Evolutionary conservation across 1,140 invertebrate species (phyloP), one percentile per base, ranked within the genome.

Genomic region (Apis florea): DNA sequence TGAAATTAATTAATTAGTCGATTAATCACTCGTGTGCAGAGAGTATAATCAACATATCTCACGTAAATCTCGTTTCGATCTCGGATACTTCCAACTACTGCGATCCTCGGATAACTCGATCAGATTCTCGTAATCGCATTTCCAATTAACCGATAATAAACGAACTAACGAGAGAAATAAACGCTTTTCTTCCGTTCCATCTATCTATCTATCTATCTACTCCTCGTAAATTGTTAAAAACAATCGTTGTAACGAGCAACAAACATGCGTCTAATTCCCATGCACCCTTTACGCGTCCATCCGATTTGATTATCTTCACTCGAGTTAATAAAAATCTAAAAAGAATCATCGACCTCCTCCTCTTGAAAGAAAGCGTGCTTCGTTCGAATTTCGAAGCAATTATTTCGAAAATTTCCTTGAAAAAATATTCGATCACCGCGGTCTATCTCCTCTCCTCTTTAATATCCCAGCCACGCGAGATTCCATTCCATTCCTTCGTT

Each of bases 351-450:
- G 31, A 70, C 73, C 51, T 63, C 73, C 73, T n/a, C 69, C 5
- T 75, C 47, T 21, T 17, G 31, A 63, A 69, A 5, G 51, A 6
- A 26, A 12, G 40, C 4, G 54, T 24, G 54, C 56, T 6, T 21
- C 67, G 63, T 61, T 75, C 75, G 53, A 26, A 81, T 75, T n/a
- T 67, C 24, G 13, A 15, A 5, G 61, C 63, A 80, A 74, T 80
- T 80, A 19, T 17, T 26, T 10, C 59, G 24, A 5, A 0, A 24
- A 24, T 15, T 8, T 53, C n/a, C 13, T 12, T 12, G 12, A 59
- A 24, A 59, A 59, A 61, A 54, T 5, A 13, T 54, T 54, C 17
- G n/a, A 58, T 19, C 56, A 58, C 56, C 31, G 31, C 31, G 31
- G 56, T 58, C 54, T 21, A 10, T 8, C 19, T 0, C 19, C 2